Evolutionary conservation across 2,888 invertebrate genomes (phyloP).

Genomic region (Drosophila subquinaria): DNA sequence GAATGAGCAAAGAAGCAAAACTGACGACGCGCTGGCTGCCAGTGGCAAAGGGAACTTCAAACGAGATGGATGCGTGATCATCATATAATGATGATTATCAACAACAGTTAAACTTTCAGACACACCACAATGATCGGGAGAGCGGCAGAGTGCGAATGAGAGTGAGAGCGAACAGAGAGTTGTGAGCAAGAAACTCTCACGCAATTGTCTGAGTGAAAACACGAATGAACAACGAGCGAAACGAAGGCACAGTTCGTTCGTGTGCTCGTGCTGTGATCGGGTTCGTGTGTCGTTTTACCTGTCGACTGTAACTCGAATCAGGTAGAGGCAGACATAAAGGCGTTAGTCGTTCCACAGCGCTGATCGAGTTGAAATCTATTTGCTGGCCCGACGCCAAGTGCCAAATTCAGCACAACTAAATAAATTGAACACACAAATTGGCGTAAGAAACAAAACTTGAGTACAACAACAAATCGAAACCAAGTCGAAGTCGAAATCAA

Average conservation of each 20-base stretch:
- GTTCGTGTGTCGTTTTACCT: constrained; percentile 40
- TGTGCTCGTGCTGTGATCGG: constrained; percentile 12
- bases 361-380: constrained; percentile 86
- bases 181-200: constrained; percentile 17
- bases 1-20: constrained; percentile 38
- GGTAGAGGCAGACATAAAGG: constrained; percentile 86
- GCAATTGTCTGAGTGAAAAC: constrained; percentile 10
- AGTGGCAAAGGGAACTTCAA: constrained; percentile 76
- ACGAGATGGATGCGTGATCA: constrained; percentile 74
- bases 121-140: constrained; percentile 12
- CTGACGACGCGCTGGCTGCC: constrained; percentile 76
- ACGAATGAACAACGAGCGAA: constrained; percentile 19
- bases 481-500: constrained; percentile 12
- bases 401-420: constrained; percentile 49
- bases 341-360: constrained; percentile 86
- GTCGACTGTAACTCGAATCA: constrained; percentile 82
- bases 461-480: constrained; percentile 27
- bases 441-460: constrained; percentile 36
- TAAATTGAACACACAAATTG: constrained; percentile 29
- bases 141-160: neutral
- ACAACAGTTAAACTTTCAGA: constrained; percentile 69
- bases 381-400: constrained; percentile 62
- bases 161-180: constrained; percentile 3
- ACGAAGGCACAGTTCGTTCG: constrained; percentile 9
- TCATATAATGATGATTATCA: constrained; percentile 49